Conservation (phyloP, 2,797 vertebrate genomes). For the Aldrovandia affinis region DNA sequence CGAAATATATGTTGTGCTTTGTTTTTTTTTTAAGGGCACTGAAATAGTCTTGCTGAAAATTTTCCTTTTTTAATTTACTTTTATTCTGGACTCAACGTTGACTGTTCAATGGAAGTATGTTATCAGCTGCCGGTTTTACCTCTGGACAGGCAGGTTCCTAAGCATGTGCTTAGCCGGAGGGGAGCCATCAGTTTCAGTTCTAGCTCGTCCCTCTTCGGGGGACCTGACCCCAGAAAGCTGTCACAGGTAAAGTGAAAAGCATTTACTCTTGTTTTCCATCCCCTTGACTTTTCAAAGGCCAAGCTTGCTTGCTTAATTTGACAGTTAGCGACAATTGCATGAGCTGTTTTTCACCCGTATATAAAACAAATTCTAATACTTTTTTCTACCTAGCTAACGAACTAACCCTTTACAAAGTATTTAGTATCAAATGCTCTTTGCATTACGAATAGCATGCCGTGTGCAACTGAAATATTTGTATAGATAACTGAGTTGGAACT, state of each 20-base stretch:
- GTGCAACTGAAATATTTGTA: not conserved
- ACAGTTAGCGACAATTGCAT: not conserved
- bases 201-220: conserved; percentile 82
- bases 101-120: conserved; percentile 82
- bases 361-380: too few relatives aligned
- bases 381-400: too few relatives aligned
- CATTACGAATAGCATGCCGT: not conserved
- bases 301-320: not conserved
- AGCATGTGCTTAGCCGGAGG: conserved; percentile 84
- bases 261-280: not conserved
- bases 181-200: conserved; percentile 88
- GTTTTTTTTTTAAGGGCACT: conserved; percentile 14
- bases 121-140: conserved; percentile 86
- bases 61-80: conserved; percentile 26
- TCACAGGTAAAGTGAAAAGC: conserved; percentile 71
- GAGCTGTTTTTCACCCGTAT: too few relatives aligned
- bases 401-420: not conserved
- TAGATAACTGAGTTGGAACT: not conserved
- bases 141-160: conserved; percentile 84
- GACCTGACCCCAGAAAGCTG: conserved; percentile 81
- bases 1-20: not conserved
- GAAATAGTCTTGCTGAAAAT: conserved; percentile 24
- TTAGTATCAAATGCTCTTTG: not conserved
- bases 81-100: conserved; percentile 28
- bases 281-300: not conserved